A percentile compares a stretch with the other conserved stretches of the same genome.
These are phyloP conservation scores for Apeira syringaria DNA, from an alignment of 2,888 invertebrate species.

Conservation along the genomic window DNA sequence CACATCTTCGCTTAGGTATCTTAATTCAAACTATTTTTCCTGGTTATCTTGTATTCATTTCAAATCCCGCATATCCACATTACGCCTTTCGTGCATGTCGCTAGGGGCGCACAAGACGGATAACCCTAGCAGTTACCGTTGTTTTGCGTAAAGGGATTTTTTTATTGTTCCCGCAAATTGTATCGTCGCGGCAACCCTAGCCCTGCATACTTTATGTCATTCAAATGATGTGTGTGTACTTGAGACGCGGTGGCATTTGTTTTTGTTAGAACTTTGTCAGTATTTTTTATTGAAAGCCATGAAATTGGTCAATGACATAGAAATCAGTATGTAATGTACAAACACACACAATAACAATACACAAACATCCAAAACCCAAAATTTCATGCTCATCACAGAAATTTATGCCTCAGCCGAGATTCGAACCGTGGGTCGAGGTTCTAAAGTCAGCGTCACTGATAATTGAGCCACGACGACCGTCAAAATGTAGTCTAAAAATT, in stretches of 20 bases:
- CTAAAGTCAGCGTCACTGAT: no score
- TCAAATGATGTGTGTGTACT: constrained; percentile 43
- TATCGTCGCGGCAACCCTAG: constrained; percentile 61
- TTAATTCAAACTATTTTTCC: constrained; percentile 4
- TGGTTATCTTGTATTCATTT: no score
- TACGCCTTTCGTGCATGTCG: constrained; percentile 43
- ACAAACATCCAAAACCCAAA: no score
- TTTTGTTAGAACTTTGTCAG: constrained; percentile 8
- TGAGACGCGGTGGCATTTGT: constrained; percentile 13
- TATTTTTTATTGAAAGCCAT: constrained; percentile 3
- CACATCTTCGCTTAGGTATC: no score
- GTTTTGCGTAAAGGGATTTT: constrained; percentile 79
- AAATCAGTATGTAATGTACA: no score
- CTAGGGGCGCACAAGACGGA: constrained; percentile 76
- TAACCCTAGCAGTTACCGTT: constrained; percentile 68
- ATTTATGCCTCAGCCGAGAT: no score
- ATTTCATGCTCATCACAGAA: no score
- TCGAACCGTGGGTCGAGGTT: no score
- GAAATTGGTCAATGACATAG: constrained; percentile 8
- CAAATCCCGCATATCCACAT: constrained; percentile 50
- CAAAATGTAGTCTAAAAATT: no score
- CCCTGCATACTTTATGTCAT: constrained; percentile 71
- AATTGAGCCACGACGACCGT: no score
- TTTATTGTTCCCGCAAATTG: constrained; percentile 81
- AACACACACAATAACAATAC: no score